Evolutionary conservation across 2,113 vertebrate genomes (phyloP), one percentile per base, ranked within the genome.

Genomic region (Dolichotis patagonum): DNA sequence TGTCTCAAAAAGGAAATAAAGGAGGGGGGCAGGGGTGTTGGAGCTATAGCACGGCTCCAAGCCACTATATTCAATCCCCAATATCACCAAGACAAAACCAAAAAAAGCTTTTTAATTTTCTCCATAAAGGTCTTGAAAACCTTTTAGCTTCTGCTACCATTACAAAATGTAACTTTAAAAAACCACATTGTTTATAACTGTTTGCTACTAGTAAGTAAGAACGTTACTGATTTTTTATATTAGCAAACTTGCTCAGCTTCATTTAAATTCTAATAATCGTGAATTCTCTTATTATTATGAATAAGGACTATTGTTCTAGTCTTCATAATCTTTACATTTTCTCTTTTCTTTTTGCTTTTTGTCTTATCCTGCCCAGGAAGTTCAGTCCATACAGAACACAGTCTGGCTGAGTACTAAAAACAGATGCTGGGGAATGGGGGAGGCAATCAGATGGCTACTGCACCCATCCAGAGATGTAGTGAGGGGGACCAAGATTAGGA

Each of bases 191-290:
- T 24, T 56, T 46, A 73, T n/a, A 54, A 8, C 30, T 38, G 46
- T 9, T 12, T 26, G 73, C 1, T 30, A 9, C 75, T 5, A 16
- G 22, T 3, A 30, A 30, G 10, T 0, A 35, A 30, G n/a, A 58
- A 28, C 7, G 9, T 82, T 43, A 20, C 6, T 24, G 7, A n/a
- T 2, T 52, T 14, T 56, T 43, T 41, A 2, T 1, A 43, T 24
- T 35, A 46, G 75, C 43, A 56, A 41, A 35, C 3, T 26, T 13
- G 67, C 67, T 63, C n/a, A 24, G 56, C 58, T 19, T 30, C 52
- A 38, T 32, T 3, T 52, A 1, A 7, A 20, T 6, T 62, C 35
- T 28, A 35, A 9, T 17, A 6, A 41, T 4, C 3, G 1, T 0
- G 38, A 20, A 7, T 10, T 22, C 41, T 5, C 88, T 69, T 19